A percentile compares a stretch with the other conserved stretches of the same genome.
These are phyloP conservation scores for Habropoda laboriosa DNA, from an alignment of 1,140 invertebrate genomes.

Conservation along the genomic window DNA sequence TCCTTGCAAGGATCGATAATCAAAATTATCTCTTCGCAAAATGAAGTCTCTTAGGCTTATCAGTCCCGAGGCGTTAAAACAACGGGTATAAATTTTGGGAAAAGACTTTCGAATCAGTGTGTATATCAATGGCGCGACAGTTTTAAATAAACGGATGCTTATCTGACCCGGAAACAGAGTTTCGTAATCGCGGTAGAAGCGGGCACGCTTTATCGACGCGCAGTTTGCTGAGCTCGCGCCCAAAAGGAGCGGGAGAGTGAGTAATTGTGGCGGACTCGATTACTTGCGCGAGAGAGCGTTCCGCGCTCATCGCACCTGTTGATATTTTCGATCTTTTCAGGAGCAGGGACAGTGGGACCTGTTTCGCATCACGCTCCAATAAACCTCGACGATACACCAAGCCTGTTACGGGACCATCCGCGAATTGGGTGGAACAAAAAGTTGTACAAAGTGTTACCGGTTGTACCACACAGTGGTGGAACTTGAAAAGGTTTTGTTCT, in stretches of 20 bases:
- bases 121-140: slow-evolving; percentile 45
- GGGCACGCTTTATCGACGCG: slow-evolving; percentile 31
- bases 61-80: not conserved
- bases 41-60: not conserved
- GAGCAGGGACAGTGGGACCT: slow-evolving; percentile 7
- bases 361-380: slow-evolving; percentile 19
- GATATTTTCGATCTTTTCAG: slow-evolving; percentile 20
- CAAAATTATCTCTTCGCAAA: too few relatives aligned
- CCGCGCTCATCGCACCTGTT: slow-evolving; percentile 39
- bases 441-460: too few relatives aligned
- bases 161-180: slow-evolving; percentile 44
- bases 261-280: slow-evolving; percentile 47
- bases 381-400: not conserved
- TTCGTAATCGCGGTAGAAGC: slow-evolving; percentile 31
- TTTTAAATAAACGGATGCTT: slow-evolving; percentile 39
- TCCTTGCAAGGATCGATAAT: too few relatives aligned
- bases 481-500: too few relatives aligned
- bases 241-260: slow-evolving; percentile 49
- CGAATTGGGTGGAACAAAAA: not conserved
- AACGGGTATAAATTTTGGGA: not conserved
- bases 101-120: not conserved
- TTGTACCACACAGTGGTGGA: too few relatives aligned
- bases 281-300: slow-evolving; percentile 28
- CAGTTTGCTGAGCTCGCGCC: not conserved
- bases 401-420: not conserved